Evolutionary conservation across 2,888 invertebrate genomes (phyloP).

Genomic region (Idaea dimidiata): DNA sequence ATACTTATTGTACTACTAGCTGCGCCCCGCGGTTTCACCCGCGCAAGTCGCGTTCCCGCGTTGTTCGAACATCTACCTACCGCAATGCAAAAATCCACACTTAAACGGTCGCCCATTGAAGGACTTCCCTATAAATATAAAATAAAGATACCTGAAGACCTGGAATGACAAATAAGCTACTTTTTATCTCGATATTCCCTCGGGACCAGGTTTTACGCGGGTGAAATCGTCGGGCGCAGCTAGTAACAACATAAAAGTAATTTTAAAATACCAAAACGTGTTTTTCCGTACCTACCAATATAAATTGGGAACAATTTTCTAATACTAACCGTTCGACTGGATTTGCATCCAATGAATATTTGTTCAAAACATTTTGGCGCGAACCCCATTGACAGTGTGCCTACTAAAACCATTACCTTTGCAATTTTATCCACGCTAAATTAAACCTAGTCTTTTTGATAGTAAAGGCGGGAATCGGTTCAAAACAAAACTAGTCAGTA

Average conservation of each 20-base stretch:
- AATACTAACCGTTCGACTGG: constrained; percentile 58
- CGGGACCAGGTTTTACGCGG: too few species aligned
- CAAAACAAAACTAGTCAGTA: constrained; percentile 22
- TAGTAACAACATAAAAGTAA: neutral
- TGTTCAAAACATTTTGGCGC: constrained; percentile 68
- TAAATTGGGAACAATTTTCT: constrained; percentile 51
- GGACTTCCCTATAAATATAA: too few species aligned
- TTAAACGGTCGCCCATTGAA: too few species aligned
- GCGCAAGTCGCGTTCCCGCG: too few species aligned
- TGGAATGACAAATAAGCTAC: too few species aligned
- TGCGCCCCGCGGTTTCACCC: too few species aligned
- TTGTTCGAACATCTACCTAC: too few species aligned
- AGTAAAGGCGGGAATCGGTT: constrained; percentile 23
- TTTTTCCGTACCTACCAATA: constrained; percentile 26
- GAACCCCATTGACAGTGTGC: constrained; percentile 50
- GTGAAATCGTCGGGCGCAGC: too few species aligned
- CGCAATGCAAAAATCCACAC: too few species aligned
- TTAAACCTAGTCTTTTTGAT: constrained; percentile 29
- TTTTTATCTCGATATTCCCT: too few species aligned
- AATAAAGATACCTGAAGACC: too few species aligned
- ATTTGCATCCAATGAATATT: constrained; percentile 75
- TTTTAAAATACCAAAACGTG: neutral
- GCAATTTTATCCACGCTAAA: constrained; percentile 26
- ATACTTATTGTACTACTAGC: too few species aligned
- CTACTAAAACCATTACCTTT: constrained; percentile 36